Evolutionary conservation across 2,797 vertebrate genomes (phyloP), one percentile per base, ranked within the genome.

Genomic region (Lagodon rhomboides): DNA sequence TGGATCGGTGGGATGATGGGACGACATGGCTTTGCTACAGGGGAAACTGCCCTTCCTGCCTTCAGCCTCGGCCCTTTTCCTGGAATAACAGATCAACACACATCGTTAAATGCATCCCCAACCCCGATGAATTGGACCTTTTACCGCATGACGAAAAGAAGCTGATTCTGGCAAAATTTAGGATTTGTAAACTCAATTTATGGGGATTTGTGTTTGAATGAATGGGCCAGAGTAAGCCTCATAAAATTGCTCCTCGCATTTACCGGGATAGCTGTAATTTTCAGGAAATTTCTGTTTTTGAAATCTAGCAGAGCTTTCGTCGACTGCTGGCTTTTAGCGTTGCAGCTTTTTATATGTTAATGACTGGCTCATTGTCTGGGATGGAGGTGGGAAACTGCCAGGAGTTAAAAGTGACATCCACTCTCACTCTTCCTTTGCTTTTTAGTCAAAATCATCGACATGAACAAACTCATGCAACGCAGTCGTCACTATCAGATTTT

Each of bases 1-100:
- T 0, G 98, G 98, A 75, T 99, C 98, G 46, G 98, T 99, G 84
- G 98, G 98, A 83, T 99, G 98, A 85, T 99, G 98, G 68, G 98
- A 99, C 64, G 97, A 98, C 90, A 98, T 96, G 59, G 98, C 97
- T 91, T 99, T 99, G 93, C 94, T 99, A 92, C 98, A 98, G 3
- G 98, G 98, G 84, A 99, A 97, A 86, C 98, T 99, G 93, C 96
- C 97, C 82, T 99, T 99, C 91, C 98, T 97, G 87, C 97, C 98
- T 71, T 99, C 98, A 0, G 97, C 96, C 80, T 99, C 98, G 11
- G 98, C 97, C 61, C 98, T 96, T 92, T 99, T 99, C 94, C 98
- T 99, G 92, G 2, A 89, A 65, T 50, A 64, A 74, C 27, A 86
- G 27, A 84, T 41, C 3, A 58, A 49, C 22, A 75, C n/a, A 38